Evolutionary conservation across 2,113 vertebrate species (phyloP).

Genomic region (Oreochromis niloticus): DNA sequence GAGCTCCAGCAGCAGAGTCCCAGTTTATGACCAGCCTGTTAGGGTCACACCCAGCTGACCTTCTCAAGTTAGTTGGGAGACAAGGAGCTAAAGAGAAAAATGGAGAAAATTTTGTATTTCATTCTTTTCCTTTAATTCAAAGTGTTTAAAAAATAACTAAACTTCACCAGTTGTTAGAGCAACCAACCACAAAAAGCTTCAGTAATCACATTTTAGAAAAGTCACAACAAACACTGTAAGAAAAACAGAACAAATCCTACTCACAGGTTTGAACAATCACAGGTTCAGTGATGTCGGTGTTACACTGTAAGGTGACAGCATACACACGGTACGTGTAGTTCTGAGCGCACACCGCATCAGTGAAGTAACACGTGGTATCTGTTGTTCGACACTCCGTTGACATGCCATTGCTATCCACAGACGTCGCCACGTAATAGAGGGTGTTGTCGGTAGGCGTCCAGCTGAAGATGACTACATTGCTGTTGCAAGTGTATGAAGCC

Average conservation of each 20-base stretch:
- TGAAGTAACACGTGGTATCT: conserved; percentile 67
- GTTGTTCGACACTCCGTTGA: conserved; percentile 49
- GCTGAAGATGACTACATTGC: conserved; percentile 58
- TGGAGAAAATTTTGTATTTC: neutral
- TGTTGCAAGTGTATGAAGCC: conserved; percentile 49
- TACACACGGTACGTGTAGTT: conserved; percentile 63
- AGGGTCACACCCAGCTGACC: conserved; percentile 35
- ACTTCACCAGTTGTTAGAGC: neutral
- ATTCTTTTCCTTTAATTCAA: neutral
- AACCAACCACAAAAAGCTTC: neutral
- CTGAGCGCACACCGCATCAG: conserved; percentile 58
- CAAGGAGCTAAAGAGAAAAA: conserved; percentile 67
- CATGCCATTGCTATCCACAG: conserved; percentile 23
- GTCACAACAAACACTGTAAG: neutral
- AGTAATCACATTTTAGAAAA: neutral
- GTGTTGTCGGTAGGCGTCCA: conserved; percentile 68
- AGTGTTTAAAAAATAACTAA: neutral
- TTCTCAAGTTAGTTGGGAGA: conserved; percentile 59
- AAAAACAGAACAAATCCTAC: neutral
- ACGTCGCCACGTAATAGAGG: conserved; percentile 58
- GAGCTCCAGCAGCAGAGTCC: conserved; percentile 63
- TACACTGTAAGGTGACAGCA: conserved; percentile 46
- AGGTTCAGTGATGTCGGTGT: conserved; percentile 41
- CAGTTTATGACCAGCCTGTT: conserved; percentile 58
- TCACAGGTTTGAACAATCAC: conserved; percentile 47